These are phyloP conservation scores for Ormyrus pomaceus DNA, from an alignment of 2,888 invertebrate genomes.

Conservation along the genomic window DNA sequence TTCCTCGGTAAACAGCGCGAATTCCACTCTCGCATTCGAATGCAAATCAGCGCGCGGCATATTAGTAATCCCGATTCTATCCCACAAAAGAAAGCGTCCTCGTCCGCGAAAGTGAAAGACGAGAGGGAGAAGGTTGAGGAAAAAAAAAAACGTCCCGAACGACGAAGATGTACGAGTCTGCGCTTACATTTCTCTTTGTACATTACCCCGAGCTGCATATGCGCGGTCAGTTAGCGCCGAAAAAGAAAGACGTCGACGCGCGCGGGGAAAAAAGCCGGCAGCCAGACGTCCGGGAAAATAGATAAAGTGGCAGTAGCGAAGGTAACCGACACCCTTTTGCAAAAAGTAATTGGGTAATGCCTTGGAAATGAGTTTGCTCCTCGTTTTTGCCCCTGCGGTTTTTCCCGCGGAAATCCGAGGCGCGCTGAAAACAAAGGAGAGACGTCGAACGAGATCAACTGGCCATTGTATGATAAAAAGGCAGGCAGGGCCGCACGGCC, in stretches of 20 bases:
- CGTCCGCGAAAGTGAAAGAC: background rate
- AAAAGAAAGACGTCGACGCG: constrained; percentile 34
- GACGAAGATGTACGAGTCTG: constrained; percentile 58
- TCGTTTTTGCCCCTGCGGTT: constrained; percentile 65
- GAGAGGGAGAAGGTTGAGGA: constrained; percentile 10
- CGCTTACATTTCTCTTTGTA: constrained; percentile 62
- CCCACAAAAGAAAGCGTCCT: background rate
- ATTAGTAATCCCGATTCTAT: background rate
- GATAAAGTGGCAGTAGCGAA: constrained; percentile 59
- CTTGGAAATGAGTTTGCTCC: constrained; percentile 75
- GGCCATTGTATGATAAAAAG: constrained; percentile 47
- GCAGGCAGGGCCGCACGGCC: constrained; percentile 48
- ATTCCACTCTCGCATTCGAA: too few relatives aligned
- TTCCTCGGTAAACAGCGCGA: too few relatives aligned
- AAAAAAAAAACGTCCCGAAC: constrained; percentile 1
- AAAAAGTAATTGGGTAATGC: constrained; percentile 76
- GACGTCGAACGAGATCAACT: constrained; percentile 3
- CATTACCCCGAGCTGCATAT: constrained; percentile 60
- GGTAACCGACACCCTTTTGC: constrained; percentile 73
- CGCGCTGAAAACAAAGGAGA: background rate
- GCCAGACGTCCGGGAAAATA: background rate
- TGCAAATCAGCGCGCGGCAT: too few relatives aligned
- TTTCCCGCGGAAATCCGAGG: constrained; percentile 24
- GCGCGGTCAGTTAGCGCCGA: constrained; percentile 61
- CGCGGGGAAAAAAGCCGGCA: background rate